Base-by-base conservation (phyloP, 1,140 invertebrate genomes). In the Aphidius ervi region DNA sequence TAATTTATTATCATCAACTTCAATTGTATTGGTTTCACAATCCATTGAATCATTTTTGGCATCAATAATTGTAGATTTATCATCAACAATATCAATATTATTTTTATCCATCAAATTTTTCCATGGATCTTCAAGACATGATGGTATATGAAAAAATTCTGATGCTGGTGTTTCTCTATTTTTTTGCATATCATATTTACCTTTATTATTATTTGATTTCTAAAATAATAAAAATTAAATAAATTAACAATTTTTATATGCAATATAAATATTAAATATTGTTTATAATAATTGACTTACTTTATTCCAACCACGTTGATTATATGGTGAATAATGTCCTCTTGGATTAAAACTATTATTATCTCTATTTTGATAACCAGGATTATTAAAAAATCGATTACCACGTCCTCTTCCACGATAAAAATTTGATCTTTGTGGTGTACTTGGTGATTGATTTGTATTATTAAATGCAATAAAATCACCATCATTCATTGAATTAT, bases 111-210 rank as follows among this genome's bases (percentile, higher is more conserved):
- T 47, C 48, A 74, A 58, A 40, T 72, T 60, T 47, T 59, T 59
- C 73, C 73, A 74, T 7, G 73, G 73, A 65, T 74, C 70, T 56
- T 74, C 71, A 10, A 74, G 63, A 52, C 69, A 68, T 5, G 68
- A 72, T 54, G 54, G 50, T 5, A 72, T 31, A 59, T 74, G 63
- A 41, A 74, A 5, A 39, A 68, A 74, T 1, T 23, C 42, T 5
- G 67, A 63, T 64, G 73, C 65, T 43, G 9, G 52, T 10, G 3
- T 63, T 61, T 58, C 52, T 62, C 5, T 46, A 37, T 3, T n/a
- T n/a, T 49, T 48, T 37, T 54, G 68, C 37, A 9, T 31, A 7
- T n/a, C 6, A 39, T 20, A 63, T 4, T 61, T 67, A 69, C 68
- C 63, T 63, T 69, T 23, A 57, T 64, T 5, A 63, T 64, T 6